phyloP scores from a whole-genome alignment of 2,888 invertebrate genomes.

The Antheraea yamamai region DNA sequence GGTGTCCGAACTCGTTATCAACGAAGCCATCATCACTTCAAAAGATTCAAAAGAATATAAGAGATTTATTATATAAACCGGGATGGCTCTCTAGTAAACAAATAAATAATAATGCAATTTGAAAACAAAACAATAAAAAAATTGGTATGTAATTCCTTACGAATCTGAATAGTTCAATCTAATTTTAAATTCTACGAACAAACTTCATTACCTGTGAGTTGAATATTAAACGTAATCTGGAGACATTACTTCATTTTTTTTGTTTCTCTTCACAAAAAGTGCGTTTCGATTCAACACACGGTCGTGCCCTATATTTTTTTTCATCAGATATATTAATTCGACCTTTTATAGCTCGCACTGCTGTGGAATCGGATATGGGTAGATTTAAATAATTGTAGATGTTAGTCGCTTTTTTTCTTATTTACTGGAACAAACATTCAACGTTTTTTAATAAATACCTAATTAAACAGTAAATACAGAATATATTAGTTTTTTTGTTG shows the following conservation, averaged over 20 bases:
- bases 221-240: constrained; percentile 27
- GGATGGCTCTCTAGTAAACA: neutral
- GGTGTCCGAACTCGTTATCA: too few relatives aligned
- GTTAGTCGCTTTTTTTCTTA: neutral
- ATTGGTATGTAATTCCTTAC: neutral
- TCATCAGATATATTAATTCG: constrained; percentile 30
- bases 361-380: constrained; percentile 18
- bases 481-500: too few relatives aligned
- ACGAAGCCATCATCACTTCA: too few relatives aligned
- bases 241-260: constrained; percentile 25
- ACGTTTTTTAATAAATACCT: too few relatives aligned
- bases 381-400: constrained; percentile 4
- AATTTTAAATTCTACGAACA: constrained; percentile 22
- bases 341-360: constrained; percentile 21
- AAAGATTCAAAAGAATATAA: too few relatives aligned
- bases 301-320: constrained; percentile 35
- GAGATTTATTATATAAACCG: too few relatives aligned
- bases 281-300: constrained; percentile 38
- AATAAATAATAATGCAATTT: neutral
- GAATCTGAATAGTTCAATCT: constrained; percentile 6
- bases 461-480: too few relatives aligned
- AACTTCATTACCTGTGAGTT: constrained; percentile 25
- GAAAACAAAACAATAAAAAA: neutral
- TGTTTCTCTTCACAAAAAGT: constrained; percentile 24
- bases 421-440: neutral